phyloP scores from a whole-genome alignment of 2,888 invertebrate species.

The Aspidiotus rigidus region DNA sequence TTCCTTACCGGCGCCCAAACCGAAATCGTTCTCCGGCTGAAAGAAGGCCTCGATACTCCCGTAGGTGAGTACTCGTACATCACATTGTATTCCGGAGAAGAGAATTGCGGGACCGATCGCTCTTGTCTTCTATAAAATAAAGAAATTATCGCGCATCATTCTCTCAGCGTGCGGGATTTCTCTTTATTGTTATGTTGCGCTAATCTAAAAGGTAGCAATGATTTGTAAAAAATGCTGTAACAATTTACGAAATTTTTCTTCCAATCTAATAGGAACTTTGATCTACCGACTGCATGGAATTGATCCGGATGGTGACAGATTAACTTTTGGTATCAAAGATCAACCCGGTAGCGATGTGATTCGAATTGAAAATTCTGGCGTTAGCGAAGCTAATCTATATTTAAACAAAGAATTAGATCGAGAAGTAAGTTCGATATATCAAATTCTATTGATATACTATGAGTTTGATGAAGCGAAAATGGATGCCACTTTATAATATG shows the following conservation, averaged over 20 bases:
- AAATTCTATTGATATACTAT: not conserved
- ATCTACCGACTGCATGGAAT: conserved; percentile 72
- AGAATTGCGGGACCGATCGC: no score
- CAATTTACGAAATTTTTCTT: no score
- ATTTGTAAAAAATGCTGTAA: no score
- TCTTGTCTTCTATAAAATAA: no score
- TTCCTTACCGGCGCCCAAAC: conserved; percentile 80
- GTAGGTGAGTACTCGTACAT: conserved; percentile 63
- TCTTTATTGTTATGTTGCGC: no score
- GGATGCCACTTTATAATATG: no score
- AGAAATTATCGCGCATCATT: no score
- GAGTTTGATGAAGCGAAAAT: not conserved
- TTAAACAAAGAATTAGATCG: conserved; percentile 81
- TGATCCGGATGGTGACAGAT: conserved; percentile 76
- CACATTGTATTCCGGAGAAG: not conserved
- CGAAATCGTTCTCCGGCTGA: conserved; percentile 80
- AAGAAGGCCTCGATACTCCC: conserved; percentile 77
- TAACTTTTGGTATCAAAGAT: conserved; percentile 72
- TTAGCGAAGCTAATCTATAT: conserved; percentile 77
- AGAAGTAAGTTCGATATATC: conserved; percentile 53
- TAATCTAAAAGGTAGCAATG: no score
- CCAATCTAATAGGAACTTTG: conserved; percentile 54
- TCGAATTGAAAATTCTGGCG: conserved; percentile 68
- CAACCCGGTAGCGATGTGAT: conserved; percentile 71
- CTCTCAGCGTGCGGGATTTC: no score